Percentiles rank a stretch among this genome's conserved stretches.
These are phyloP conservation scores for Ctenodactylus gundi DNA, from an alignment of 2,113 vertebrate species.

Conservation along the genomic window DNA sequence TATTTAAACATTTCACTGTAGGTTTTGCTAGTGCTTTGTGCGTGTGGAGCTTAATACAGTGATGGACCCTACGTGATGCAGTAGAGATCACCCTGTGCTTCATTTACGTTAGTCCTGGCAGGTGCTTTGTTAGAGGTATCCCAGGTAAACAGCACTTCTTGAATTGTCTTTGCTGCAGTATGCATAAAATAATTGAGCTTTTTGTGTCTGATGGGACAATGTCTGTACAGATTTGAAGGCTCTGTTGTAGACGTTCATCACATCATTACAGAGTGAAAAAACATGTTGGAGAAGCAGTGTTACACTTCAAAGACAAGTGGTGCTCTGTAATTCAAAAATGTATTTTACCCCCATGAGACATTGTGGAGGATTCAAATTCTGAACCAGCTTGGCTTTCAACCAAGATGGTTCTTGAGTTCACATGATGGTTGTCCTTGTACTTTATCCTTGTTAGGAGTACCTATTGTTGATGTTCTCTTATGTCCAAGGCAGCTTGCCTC, in stretches of 20 bases:
- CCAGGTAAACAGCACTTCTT: neutral
- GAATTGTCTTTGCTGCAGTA: neutral
- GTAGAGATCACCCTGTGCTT: neutral
- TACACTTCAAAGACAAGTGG: neutral
- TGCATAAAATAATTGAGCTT: neutral
- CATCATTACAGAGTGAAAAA: neutral
- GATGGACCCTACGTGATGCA: neutral
- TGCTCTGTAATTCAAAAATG: neutral
- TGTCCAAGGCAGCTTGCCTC: neutral
- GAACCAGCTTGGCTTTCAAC: neutral
- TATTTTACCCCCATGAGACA: neutral
- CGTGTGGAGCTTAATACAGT: neutral
- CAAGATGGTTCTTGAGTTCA: neutral
- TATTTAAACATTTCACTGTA: too few species aligned
- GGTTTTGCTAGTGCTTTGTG: too few species aligned
- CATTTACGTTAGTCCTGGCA: neutral
- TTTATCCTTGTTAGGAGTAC: neutral
- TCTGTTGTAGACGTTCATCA: neutral
- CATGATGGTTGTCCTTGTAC: neutral
- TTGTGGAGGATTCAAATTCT: neutral
- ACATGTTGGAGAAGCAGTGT: neutral
- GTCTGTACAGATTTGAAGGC: neutral
- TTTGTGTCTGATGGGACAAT: neutral
- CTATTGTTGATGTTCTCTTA: neutral
- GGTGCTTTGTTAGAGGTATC: neutral